These are phyloP conservation scores for Squalus acanthias DNA, from an alignment of 2,797 vertebrate genomes.

Conservation along the genomic window DNA sequence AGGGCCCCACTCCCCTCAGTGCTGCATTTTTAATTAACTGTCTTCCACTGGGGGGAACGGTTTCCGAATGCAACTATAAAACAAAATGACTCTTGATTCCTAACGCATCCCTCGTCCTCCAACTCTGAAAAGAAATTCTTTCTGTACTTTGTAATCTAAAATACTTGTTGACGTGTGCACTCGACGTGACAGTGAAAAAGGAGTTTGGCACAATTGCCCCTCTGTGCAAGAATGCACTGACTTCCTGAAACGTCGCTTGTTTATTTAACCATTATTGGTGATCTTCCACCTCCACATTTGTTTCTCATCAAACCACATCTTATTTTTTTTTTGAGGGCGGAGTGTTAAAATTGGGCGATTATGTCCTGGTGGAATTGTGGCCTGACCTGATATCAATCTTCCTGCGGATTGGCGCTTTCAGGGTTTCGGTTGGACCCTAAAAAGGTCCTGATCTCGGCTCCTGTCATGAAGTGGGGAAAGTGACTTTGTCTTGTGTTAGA, in stretches of 20 bases:
- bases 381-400: background rate
- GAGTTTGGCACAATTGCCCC: background rate
- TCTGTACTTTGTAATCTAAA: background rate
- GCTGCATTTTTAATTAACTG: background rate
- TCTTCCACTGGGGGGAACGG: background rate
- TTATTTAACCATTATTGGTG: background rate
- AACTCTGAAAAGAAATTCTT: background rate
- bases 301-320: background rate
- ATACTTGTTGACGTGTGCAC: too few relatives aligned
- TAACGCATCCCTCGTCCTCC: background rate
- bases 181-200: too few relatives aligned
- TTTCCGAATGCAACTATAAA: background rate
- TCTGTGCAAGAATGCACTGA: background rate
- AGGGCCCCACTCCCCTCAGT: background rate
- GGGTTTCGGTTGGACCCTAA: background rate
- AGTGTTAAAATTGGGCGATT: background rate
- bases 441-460: background rate
- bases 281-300: background rate
- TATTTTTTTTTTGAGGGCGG: background rate
- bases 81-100: background rate
- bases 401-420: background rate
- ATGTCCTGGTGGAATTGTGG: background rate
- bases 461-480: too few relatives aligned
- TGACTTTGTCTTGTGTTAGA: background rate
- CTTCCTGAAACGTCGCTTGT: background rate